These are phyloP conservation scores for Magallana gigas DNA, from an alignment of 1,140 invertebrate genomes.

Conservation along the genomic window DNA sequence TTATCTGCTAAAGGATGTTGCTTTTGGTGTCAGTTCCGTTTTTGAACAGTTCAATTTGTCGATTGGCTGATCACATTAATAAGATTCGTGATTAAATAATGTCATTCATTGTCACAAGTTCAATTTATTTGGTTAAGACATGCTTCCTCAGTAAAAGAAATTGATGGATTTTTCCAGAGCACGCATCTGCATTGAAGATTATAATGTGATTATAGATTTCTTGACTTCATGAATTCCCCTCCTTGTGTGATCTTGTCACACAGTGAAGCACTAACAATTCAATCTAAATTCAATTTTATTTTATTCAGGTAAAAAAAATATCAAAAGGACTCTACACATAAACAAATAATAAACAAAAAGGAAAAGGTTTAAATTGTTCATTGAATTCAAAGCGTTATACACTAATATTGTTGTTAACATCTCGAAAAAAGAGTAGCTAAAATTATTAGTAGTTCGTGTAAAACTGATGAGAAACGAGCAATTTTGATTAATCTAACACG, in stretches of 20 bases:
- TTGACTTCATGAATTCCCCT: neutral
- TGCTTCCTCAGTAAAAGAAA: conserved; percentile 24
- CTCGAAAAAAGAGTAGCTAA: too few species aligned
- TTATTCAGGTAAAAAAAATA: too few species aligned
- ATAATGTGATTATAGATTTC: conserved; percentile 37
- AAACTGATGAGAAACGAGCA: too few species aligned
- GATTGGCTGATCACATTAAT: conserved; percentile 43
- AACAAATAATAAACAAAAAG: too few species aligned
- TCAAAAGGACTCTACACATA: too few species aligned
- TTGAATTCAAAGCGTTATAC: too few species aligned
- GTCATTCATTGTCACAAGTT: conserved; percentile 42
- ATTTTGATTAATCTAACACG: too few species aligned
- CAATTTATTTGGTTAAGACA: conserved; percentile 42
- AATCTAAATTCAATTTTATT: too few species aligned
- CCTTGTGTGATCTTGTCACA: neutral
- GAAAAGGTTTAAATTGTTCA: too few species aligned
- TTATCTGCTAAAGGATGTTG: conserved; percentile 36
- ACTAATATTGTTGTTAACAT: too few species aligned
- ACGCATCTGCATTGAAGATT: conserved; percentile 43
- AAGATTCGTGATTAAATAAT: conserved; percentile 41
- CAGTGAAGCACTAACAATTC: too few species aligned
- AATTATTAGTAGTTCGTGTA: too few species aligned
- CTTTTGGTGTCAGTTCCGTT: conserved; percentile 38
- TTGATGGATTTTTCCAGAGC: conserved; percentile 32
- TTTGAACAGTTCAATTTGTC: conserved; percentile 45